A percentile compares a stretch with the other conserved stretches of the same genome.
These are phyloP conservation scores for Scartelaos histophorus DNA, from an alignment of 2,113 vertebrate genomes.

Conservation along the genomic window DNA sequence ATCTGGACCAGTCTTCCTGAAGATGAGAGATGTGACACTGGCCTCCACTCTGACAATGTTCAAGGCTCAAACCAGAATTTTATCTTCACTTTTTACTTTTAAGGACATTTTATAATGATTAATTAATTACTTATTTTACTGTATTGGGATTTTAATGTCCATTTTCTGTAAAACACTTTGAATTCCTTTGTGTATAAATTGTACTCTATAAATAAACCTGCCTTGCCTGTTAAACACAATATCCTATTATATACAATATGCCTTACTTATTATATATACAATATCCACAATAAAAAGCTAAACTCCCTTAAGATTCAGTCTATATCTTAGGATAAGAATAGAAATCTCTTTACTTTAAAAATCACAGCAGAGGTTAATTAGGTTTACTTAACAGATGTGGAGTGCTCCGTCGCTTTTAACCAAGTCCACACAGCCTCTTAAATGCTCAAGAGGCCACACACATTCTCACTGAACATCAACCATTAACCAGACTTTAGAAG, in stretches of 20 bases:
- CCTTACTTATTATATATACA: too few species aligned
- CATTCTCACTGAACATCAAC: conserved; percentile 24
- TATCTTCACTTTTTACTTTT: neutral
- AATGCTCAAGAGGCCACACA: conserved; percentile 37
- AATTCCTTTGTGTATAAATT: too few species aligned
- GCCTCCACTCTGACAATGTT: neutral
- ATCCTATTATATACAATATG: too few species aligned
- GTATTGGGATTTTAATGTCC: neutral
- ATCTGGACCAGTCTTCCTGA: neutral
- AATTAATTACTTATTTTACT: neutral
- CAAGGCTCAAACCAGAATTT: neutral
- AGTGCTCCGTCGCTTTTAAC: conserved; percentile 8
- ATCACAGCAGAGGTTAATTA: neutral
- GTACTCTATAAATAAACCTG: too few species aligned
- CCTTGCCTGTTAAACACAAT: neutral
- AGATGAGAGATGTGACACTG: too few species aligned
- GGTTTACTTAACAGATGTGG: neutral
- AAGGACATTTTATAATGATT: neutral
- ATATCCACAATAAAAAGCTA: neutral
- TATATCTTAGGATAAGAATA: neutral
- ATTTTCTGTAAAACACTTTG: neutral
- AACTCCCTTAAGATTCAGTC: neutral
- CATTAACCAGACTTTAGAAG: conserved; percentile 48
- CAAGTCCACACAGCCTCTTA: conserved; percentile 24
- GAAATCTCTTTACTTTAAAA: neutral